Evolutionary conservation across 2,113 vertebrate genomes (phyloP), one percentile per base, ranked within the genome.

Genomic region (Rhabdomys dilectus): DNA sequence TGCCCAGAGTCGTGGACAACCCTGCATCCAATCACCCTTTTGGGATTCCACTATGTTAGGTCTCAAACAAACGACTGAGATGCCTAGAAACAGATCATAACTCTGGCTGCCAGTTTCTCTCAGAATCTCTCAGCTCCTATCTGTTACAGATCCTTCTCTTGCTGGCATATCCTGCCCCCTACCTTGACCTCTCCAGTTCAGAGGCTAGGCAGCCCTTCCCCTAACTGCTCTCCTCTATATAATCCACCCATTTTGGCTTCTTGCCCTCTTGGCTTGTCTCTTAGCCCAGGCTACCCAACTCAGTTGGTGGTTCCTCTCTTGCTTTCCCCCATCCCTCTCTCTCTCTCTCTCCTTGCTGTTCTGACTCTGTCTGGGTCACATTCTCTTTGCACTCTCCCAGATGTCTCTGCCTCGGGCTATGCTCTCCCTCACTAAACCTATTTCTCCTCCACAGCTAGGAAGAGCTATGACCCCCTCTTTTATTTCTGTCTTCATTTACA

Each of bases 11-110:
- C 62, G 12, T 4, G 0, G 2, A 4, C 1, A 0, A 17, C 36
- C 66, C 92, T 96, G 11, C 13, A 89, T 3, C 19, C 58, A 80
- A 31, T 77, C 36, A 42, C 21, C 19, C n/a, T 94, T 96, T 93
- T 2, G 12, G 93, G 93, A 66, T 91, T 97, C 58, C n/a, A 90
- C 36, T 53, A 31, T 3, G 15, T 21, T 21, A 5, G 29, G 29
- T 19, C 76, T 78, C 76, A 51, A 31, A 78, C 45, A 77, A 29
- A 48, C 5, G 12, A 26, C 75, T 48, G 42, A 76, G 73, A 42
- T 45, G 39, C 5, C 42, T 76, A 48, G 12, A 3, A 77, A 77
- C 26, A 76, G 29, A 19, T 51, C 76, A 51, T 4, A 56, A 56
- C 48, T 51, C 77, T 36, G 31, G 77, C 17, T 21, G 17, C 77